A percentile compares a stretch with the other conserved stretches of the same genome.
phyloP scores from a whole-genome alignment of 1,140 invertebrate species.

The Temnothorax curvispinosus region DNA sequence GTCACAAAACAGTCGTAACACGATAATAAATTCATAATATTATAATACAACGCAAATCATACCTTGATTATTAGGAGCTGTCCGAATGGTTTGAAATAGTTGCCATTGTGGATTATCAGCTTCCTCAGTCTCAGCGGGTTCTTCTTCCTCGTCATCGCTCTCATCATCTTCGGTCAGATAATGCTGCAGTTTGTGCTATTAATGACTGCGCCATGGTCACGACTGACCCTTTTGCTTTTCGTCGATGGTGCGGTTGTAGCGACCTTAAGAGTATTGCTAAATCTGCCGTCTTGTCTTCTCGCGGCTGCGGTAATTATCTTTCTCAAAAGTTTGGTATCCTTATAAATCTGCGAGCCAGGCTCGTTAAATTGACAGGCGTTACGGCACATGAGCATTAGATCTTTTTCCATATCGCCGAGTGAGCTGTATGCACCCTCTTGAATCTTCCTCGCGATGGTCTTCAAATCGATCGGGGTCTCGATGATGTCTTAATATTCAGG shows the following conservation, averaged over 20 bases:
- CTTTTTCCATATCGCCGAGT: conserved; percentile 95
- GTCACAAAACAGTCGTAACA: not conserved
- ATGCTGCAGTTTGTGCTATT: conserved; percentile 85
- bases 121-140: no score
- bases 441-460: conserved; percentile 96
- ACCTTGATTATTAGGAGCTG: conserved; percentile 89
- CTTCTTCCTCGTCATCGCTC: conserved; percentile 82
- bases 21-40: not conserved
- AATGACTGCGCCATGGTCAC: conserved; percentile 84
- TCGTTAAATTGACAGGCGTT: conserved; percentile 99
- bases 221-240: conserved; percentile 85
- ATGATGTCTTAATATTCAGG: conserved; percentile 99
- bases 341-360: conserved; percentile 98
- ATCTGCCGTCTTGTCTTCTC: conserved; percentile 82
- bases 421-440: conserved; percentile 92
- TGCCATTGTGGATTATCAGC: conserved; percentile 90
- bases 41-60: conserved; percentile 58
- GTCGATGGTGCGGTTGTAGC: conserved; percentile 83
- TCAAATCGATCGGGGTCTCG: conserved; percentile 97
- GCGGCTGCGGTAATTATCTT: conserved; percentile 88
- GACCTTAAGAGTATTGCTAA: conserved; percentile 75
- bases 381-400: conserved; percentile 95
- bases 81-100: conserved; percentile 92
- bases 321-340: conserved; percentile 96
- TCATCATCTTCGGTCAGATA: conserved; percentile 87